phyloP scores from a whole-genome alignment of 2,888 invertebrate genomes.

The Acleris sparsana region DNA sequence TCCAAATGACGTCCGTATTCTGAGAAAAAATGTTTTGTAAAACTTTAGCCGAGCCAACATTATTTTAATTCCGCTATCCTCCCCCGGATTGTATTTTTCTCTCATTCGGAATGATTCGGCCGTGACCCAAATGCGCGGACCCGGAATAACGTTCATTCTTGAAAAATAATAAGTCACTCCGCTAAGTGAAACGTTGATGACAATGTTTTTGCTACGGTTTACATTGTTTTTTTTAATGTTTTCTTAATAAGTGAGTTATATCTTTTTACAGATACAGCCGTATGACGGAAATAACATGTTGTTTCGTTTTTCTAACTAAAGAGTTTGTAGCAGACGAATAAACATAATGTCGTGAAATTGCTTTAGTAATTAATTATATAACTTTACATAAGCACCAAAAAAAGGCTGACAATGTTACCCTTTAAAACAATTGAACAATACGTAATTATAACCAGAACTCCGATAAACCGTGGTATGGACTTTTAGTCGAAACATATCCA shows the following conservation, averaged over 20 bases:
- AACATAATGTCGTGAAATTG: not conserved
- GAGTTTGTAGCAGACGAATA: not conserved
- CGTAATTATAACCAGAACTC: slow-evolving; percentile 33
- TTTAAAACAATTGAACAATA: slow-evolving; percentile 14
- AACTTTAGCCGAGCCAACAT: slow-evolving; percentile 15
- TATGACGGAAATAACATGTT: too few species aligned
- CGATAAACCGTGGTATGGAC: slow-evolving; percentile 38
- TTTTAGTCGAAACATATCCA: slow-evolving; percentile 33
- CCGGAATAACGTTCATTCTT: slow-evolving; percentile 35
- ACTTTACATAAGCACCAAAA: too few species aligned
- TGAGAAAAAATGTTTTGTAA: slow-evolving; percentile 11
- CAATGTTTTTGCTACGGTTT: slow-evolving; percentile 25
- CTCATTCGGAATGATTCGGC: slow-evolving; percentile 50
- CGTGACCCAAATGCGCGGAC: slow-evolving; percentile 57
- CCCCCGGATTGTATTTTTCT: slow-evolving; percentile 46
- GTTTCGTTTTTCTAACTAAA: too few species aligned
- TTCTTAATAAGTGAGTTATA: too few species aligned
- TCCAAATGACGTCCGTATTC: slow-evolving; percentile 21
- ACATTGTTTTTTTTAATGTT: not conserved
- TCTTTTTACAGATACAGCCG: too few species aligned
- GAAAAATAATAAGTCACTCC: slow-evolving; percentile 37
- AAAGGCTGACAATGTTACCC: too few species aligned
- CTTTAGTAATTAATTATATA: too few species aligned
- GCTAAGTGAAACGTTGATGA: slow-evolving; percentile 36
- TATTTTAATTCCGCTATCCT: slow-evolving; percentile 35